Percentiles rank a stretch among this genome's conserved stretches.
These are phyloP conservation scores for Apogon talboti DNA, from an alignment of 2,797 vertebrate species.

Conservation along the genomic window DNA sequence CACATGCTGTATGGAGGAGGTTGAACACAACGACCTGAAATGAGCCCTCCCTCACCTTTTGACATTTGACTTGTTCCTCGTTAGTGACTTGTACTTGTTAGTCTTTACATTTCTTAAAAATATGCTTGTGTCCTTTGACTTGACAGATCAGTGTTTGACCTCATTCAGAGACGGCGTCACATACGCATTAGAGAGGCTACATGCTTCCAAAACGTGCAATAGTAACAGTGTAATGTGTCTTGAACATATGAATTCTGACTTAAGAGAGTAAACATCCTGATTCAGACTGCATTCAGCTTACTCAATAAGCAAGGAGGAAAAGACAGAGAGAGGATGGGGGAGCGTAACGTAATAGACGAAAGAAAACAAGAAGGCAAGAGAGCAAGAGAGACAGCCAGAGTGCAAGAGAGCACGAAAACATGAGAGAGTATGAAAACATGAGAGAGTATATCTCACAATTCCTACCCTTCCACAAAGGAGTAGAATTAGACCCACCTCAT, in stretches of 20 bases:
- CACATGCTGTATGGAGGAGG: no score
- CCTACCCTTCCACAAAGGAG: conserved; percentile 39
- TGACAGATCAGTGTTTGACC: conserved; percentile 19
- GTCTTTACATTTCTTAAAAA: not conserved
- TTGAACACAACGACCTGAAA: no score
- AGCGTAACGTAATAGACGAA: conserved; percentile 1
- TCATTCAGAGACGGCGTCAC: conserved; percentile 3
- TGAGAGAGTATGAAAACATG: conserved; percentile 2
- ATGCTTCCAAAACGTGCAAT: not conserved
- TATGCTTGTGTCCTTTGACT: conserved; percentile 3
- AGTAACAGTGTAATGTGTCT: conserved; percentile 15
- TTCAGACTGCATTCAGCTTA: conserved; percentile 15
- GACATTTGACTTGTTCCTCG: not conserved
- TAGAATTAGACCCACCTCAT: conserved; percentile 39
- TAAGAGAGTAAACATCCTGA: conserved; percentile 12
- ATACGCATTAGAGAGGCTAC: not conserved
- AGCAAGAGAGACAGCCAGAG: conserved; percentile 15
- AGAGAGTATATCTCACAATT: conserved; percentile 37
- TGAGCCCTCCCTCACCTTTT: no score
- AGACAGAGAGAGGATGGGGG: not conserved
- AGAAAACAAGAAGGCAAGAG: conserved; percentile 14
- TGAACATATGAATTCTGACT: conserved; percentile 15
- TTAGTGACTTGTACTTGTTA: not conserved
- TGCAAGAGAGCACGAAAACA: conserved; percentile 11
- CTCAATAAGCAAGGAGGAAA: conserved; percentile 7